Evolutionary conservation across 2,888 invertebrate genomes (phyloP).

Genomic region (Acanthosepion esculentum): DNA sequence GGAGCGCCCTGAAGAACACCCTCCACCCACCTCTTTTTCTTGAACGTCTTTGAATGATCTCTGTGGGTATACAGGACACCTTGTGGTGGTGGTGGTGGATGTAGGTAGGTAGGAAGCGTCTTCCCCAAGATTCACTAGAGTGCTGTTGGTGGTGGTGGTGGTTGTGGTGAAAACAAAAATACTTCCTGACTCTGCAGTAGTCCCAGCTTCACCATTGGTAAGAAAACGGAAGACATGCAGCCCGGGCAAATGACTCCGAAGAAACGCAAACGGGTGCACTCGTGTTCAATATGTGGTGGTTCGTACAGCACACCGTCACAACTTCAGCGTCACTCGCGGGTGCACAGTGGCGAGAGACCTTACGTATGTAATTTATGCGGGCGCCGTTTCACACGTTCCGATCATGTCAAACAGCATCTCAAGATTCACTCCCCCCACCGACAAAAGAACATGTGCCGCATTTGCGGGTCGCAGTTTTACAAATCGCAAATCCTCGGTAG

Average conservation of each 20-base stretch:
- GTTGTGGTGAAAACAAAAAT: background rate
- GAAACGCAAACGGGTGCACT: slow-evolving; percentile 52
- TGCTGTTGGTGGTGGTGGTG: background rate
- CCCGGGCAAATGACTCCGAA: slow-evolving; percentile 37
- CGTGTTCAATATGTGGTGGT: slow-evolving; percentile 65
- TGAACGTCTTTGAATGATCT: background rate
- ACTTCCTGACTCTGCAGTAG: background rate
- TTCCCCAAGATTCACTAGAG: background rate
- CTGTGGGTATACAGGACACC: background rate
- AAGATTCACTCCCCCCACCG: slow-evolving; percentile 58
- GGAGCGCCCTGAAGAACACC: background rate
- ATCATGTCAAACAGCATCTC: slow-evolving; percentile 67
- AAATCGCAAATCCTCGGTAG: slow-evolving; percentile 45
- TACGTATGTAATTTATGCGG: slow-evolving; percentile 65
- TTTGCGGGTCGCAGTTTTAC: slow-evolving; percentile 47
- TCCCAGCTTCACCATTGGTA: background rate
- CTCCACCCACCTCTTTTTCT: background rate
- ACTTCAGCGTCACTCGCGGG: slow-evolving; percentile 66
- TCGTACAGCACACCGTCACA: slow-evolving; percentile 66
- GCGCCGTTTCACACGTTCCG: slow-evolving; percentile 63
- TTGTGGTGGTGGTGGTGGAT: slow-evolving; percentile 24
- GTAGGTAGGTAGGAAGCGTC: background rate
- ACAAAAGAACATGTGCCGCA: slow-evolving; percentile 49
- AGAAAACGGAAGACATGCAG: background rate
- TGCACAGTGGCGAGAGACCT: slow-evolving; percentile 66